A percentile compares a stretch with the other conserved stretches of the same genome.
phyloP scores from a whole-genome alignment of 2,113 vertebrate species.

The Scalopus aquaticus region DNA sequence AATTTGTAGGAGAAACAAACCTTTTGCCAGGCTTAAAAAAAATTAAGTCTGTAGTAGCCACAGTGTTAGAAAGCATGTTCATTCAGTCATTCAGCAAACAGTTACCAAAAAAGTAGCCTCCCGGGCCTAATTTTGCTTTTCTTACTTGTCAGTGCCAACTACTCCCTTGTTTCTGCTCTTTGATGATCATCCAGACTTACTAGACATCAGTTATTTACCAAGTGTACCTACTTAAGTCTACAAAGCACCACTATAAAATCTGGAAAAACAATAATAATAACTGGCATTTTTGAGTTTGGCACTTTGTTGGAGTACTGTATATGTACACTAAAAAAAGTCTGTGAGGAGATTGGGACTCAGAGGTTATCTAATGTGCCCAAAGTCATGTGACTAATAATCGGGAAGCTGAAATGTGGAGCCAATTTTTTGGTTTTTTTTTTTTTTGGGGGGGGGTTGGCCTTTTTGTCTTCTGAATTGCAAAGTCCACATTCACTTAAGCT shows the following conservation, averaged over 20 bases:
- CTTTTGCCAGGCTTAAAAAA: no score
- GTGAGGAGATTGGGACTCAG: background rate
- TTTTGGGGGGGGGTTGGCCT: background rate
- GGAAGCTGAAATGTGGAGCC: constrained; percentile 10
- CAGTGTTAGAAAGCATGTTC: background rate
- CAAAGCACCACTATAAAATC: background rate
- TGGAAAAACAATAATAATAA: background rate
- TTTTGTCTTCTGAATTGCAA: constrained; percentile 27
- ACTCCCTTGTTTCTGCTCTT: background rate
- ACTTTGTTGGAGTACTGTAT: background rate
- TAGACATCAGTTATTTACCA: constrained; percentile 15
- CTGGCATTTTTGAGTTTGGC: background rate
- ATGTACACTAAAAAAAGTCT: background rate
- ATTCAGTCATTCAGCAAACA: background rate
- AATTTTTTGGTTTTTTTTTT: background rate
- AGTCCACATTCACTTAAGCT: constrained; percentile 8
- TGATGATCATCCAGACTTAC: background rate
- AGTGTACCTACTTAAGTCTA: constrained; percentile 5
- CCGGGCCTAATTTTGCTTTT: background rate
- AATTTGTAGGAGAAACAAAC: background rate
- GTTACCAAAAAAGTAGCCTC: background rate
- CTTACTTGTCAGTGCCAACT: background rate
- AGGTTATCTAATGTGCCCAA: background rate
- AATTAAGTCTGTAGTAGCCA: background rate
- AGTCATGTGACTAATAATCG: background rate